Evolutionary conservation across 2,888 invertebrate genomes (phyloP), one percentile per base, ranked within the genome.

Genomic region (Vannuccia rotundouncinata): DNA sequence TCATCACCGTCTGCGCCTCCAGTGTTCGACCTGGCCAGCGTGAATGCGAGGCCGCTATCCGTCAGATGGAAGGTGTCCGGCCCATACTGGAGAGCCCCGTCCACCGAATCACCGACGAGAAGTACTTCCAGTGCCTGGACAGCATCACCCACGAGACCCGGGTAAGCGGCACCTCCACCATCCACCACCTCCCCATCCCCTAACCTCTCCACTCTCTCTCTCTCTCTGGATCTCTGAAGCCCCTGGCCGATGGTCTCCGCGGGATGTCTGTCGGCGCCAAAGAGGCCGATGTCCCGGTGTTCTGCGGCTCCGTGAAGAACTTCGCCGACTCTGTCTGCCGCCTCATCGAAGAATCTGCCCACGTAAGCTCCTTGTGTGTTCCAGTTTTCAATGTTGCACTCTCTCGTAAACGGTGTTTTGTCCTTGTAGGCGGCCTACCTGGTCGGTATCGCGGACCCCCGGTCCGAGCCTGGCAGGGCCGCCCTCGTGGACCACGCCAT

Each of bases 61-160:
- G 96, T 82, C 93, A 94, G 87, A 95, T 98, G 81, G 93, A 89
- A 87, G 92, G 93, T 80, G 91, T 94, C 88, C 91, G 92, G 27
- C 92, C 93, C 0, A 90, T 95, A 82, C 90, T 98, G 77, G 92
- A 93, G 83, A 92, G 93, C 86, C 94, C 95, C 25, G 91, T 91
- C 77, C 94, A 96, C 87, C 95, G 96, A 0, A 91, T 96, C 84
- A 93, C 91, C 84, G 94, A 94, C 83, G 91, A 92, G 80, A 92
- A 93, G 0, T 98, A 97, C 90, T 96, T 93, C 88, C 95, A 95
- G 84, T 95, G 95, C 83, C 91, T 97, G 30, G 96, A 97, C 86
- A 91, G 91, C 25, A 94, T 88, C 78, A 85, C 86, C 81, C 86
- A 87, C 73, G 85, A 84, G 81, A 86, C 87, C 29, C 25, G 45